A percentile compares a stretch with the other conserved stretches of the same genome.
phyloP scores from a whole-genome alignment of 2,888 invertebrate genomes.

The Opisthograptis luteolata region DNA sequence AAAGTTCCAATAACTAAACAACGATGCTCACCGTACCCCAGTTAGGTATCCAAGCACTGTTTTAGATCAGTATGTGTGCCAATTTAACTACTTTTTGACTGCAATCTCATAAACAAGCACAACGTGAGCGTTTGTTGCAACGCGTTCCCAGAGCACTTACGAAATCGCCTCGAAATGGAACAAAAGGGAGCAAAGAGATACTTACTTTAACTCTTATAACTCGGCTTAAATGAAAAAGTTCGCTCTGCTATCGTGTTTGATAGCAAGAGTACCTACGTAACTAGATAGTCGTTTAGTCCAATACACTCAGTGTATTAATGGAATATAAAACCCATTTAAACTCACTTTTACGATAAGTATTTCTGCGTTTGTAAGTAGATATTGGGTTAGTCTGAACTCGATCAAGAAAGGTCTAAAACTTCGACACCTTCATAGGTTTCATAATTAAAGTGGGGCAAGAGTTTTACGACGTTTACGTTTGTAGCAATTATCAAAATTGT shows the following conservation, averaged over 20 bases:
- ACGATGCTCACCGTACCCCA: conserved; percentile 8
- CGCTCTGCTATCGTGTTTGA: conserved; percentile 4
- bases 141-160: conserved; percentile 24
- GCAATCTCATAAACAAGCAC: conserved; percentile 30
- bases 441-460: conserved; percentile 5
- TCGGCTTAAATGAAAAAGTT: conserved; percentile 26
- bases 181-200: conserved; percentile 4
- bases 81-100: conserved; percentile 29
- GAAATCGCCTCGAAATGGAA: conserved; percentile 21
- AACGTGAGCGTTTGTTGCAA: conserved; percentile 8
- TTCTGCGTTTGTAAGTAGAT: too few species aligned
- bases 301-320: background rate
- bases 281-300: background rate
- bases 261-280: conserved; percentile 8
- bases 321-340: background rate
- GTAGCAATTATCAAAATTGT: conserved; percentile 14
- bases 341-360: background rate
- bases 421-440: conserved; percentile 7
- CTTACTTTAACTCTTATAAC: conserved; percentile 17
- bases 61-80: conserved; percentile 29
- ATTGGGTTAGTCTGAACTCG: background rate
- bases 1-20: conserved; percentile 13
- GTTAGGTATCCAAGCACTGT: conserved; percentile 18
- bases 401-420: too few species aligned
- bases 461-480: conserved; percentile 9